A percentile compares a stretch with the other conserved stretches of the same genome.
These are phyloP conservation scores for Leucania comma DNA, from an alignment of 2,888 invertebrate genomes.

Conservation along the genomic window DNA sequence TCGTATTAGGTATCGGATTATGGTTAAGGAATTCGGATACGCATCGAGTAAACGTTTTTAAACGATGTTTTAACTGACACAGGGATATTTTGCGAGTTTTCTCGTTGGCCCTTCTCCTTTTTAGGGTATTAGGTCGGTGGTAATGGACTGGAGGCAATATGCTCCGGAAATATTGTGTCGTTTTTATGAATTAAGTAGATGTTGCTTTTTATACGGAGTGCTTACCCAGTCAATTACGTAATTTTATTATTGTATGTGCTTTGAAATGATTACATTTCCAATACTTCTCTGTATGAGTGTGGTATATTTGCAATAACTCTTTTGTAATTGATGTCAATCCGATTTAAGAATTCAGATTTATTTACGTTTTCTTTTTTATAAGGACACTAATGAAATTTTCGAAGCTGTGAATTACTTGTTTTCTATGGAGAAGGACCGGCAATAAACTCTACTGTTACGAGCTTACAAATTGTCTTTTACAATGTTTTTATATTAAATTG, in stretches of 20 bases:
- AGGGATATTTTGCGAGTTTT: conserved; percentile 36
- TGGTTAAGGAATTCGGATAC: conserved; percentile 68
- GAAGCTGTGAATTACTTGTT: no score
- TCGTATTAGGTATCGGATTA: conserved; percentile 79
- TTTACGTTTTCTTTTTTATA: no score
- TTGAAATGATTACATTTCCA: conserved; percentile 3
- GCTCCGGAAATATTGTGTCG: conserved; percentile 38
- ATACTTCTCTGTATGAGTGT: neutral
- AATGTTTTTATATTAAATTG: no score
- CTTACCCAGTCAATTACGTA: conserved; percentile 33
- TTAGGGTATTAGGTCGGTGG: conserved; percentile 45
- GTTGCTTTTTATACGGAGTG: conserved; percentile 19
- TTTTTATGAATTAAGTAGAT: conserved; percentile 44
- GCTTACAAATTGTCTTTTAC: no score
- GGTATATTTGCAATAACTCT: neutral
- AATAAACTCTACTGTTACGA: no score
- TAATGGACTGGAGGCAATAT: conserved; percentile 50
- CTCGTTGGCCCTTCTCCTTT: conserved; percentile 20
- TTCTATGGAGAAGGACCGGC: no score
- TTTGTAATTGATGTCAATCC: neutral
- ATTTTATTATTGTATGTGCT: conserved; percentile 19
- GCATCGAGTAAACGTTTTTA: conserved; percentile 64
- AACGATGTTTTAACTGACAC: conserved; percentile 64
- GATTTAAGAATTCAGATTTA: no score
- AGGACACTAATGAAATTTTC: no score